Evolutionary conservation across 2,888 invertebrate genomes (phyloP), one percentile per base, ranked within the genome.

Genomic region (Neoscelio sp.): DNA sequence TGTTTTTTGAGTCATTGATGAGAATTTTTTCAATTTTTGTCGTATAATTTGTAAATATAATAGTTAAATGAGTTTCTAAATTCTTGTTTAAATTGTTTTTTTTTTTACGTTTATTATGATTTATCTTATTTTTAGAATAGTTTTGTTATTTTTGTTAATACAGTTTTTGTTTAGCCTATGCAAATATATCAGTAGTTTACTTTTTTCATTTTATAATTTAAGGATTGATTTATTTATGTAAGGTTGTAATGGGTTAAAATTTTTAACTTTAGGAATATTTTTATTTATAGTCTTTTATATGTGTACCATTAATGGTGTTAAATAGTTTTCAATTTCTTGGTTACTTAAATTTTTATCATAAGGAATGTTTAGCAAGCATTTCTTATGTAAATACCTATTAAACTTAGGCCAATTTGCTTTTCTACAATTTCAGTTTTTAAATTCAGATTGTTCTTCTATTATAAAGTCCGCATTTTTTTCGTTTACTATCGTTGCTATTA

Each of bases 331-430:
- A 0, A 71, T 78, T 58, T 71, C 58, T 0, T 35, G 13, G 1
- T 42, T 73, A 1, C 23, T 18, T 12, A 78, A 40, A 17, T 74
- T 74, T 2, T 38, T 46, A 13, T 70, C 28, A 1, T 42, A 50
- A 0, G 64, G 52, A 10, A 80, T 65, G 6, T 17, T 2, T 2
- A 56, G 12, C 2, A n/a, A 2, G 7, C 13, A 56, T 0, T 46
- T 23, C 10, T 52, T n/a, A 0, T 54, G 10, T 48, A 76, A 44
- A 1, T n/a, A 44, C 2, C 30, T 52, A 7, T 17, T 20, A 30
- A 80, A 80, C 15, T 52, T 65, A 2, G 8, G 17, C 77, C 77
- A 80, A 5, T 77, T 62, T 2, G 80, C 62, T 15, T 62, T 46
- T 35, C 58, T 67, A 8, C 23, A 73, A 18, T 67, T 58, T 23